Evolutionary conservation across 1,140 invertebrate species (phyloP).

Genomic region (Brachionus rotundiformis): DNA sequence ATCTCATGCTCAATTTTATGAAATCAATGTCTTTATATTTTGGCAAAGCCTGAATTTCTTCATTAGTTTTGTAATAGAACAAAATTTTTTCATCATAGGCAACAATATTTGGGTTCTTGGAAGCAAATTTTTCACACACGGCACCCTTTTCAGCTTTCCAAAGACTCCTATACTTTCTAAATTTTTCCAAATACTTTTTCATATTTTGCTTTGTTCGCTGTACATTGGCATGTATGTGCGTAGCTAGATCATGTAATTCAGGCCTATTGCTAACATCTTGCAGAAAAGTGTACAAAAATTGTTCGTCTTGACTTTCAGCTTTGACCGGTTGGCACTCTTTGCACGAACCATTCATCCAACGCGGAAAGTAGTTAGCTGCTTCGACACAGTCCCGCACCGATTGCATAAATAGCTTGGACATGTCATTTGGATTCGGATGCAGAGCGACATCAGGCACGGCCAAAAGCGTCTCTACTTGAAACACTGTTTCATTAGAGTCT

Average conservation of each 20-base stretch:
- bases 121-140: constrained; percentile 72
- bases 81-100: constrained; percentile 80
- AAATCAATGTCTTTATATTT: constrained; percentile 61
- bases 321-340: constrained; percentile 69
- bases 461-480: constrained; percentile 76
- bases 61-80: constrained; percentile 76
- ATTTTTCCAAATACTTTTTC: constrained; percentile 72
- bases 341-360: constrained; percentile 83
- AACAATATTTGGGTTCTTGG: constrained; percentile 71
- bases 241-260: constrained; percentile 71
- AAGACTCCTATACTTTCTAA: constrained; percentile 75
- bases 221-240: constrained; percentile 71
- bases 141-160: constrained; percentile 77
- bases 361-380: constrained; percentile 72
- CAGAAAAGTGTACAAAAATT: constrained; percentile 72
- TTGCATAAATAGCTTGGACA: constrained; percentile 72
- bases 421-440: constrained; percentile 73
- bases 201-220: constrained; percentile 70
- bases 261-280: constrained; percentile 74
- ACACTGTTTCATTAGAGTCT: constrained; percentile 69
- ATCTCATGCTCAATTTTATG: constrained; percentile 60
- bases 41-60: constrained; percentile 67
- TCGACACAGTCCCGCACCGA: constrained; percentile 65
- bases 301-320: constrained; percentile 66
- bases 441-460: constrained; percentile 74